Conservation (phyloP, 2,113 vertebrate genomes). For the Pterocles burchelli region DNA sequence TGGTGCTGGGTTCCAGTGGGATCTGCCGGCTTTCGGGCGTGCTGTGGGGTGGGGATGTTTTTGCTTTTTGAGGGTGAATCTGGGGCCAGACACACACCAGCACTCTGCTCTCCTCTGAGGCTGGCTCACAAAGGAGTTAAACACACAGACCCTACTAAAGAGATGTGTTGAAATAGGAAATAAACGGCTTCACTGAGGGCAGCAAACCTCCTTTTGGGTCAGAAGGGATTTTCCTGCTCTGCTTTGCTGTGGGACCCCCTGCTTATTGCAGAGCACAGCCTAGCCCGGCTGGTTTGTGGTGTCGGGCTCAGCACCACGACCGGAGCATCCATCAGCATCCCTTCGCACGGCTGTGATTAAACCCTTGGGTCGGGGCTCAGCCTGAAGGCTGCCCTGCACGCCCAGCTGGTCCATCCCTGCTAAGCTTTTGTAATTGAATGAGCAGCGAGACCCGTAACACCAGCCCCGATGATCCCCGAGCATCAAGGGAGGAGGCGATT, state of each 20-base stretch:
- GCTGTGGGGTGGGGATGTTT: neutral
- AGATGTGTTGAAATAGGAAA: neutral
- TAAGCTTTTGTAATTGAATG: conserved; percentile 17
- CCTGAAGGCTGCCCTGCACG: neutral
- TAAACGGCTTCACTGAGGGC: neutral
- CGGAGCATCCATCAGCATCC: neutral
- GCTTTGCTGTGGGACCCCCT: neutral
- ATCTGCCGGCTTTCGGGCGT: neutral
- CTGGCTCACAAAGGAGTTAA: neutral
- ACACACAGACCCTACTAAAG: neutral
- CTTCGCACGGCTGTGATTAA: neutral
- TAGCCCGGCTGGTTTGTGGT: rapidly evolving
- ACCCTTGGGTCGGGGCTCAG: neutral
- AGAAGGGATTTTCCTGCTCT: neutral
- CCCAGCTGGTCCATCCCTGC: neutral
- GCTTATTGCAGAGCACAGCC: neutral
- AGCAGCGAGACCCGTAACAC: neutral
- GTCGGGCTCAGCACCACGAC: neutral
- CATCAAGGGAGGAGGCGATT: neutral
- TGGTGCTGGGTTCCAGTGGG: neutral
- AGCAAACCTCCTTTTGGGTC: neutral
- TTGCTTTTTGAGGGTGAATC: rapidly evolving
- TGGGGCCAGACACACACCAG: no score
- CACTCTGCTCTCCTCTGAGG: no score
- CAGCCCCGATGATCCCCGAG: neutral